Evolutionary conservation across 2,888 invertebrate genomes (phyloP), one percentile per base, ranked within the genome.

Genomic region (Gortyna flavago): DNA sequence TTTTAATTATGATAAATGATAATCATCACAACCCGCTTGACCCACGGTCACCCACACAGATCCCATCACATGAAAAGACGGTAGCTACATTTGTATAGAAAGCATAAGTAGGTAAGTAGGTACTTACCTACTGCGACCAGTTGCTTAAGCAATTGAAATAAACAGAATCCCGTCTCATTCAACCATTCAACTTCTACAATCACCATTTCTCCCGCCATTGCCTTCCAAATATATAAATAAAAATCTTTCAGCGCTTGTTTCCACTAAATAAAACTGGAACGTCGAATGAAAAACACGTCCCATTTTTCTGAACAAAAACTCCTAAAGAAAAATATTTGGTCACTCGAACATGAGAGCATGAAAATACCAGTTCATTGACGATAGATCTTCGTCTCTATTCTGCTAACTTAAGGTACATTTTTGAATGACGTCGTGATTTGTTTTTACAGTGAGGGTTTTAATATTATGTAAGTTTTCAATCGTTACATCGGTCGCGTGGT

Each of bases 261-360:
- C 79, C 82, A 76, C 67, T 80, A 80, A 80, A 87, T 86, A 83
- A 86, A 85, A 85, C 76, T 38, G 75, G 72, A 85, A 75, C 80
- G 71, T 69, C 75, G 48, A 87, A 80, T 80, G 75, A 76, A 85
- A 86, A 82, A 82, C 82, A 79, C 74, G 82, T 71, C 57, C 71
- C 77, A 85, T 90, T 88, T 92, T 90, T 86, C 88, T 82, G 83
- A 87, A 89, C 87, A 84, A 86, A 88, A 86, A 84, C 84, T 83
- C 77, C 79, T 80, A 90, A 89, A 88, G 89, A 88, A 92, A 92
- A 91, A 92, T 90, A 92, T 92, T 93, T 91, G 92, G 90, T 90
- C 91, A 91, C 87, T 90, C 69, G 57, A 80, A 81, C 84, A 86
- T 78, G 66, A 83, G 81, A 62, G 79, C 72, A 80, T 79, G 75